Base-by-base conservation (phyloP, 2,888 invertebrate genomes). In the Mesoligia furuncula region DNA sequence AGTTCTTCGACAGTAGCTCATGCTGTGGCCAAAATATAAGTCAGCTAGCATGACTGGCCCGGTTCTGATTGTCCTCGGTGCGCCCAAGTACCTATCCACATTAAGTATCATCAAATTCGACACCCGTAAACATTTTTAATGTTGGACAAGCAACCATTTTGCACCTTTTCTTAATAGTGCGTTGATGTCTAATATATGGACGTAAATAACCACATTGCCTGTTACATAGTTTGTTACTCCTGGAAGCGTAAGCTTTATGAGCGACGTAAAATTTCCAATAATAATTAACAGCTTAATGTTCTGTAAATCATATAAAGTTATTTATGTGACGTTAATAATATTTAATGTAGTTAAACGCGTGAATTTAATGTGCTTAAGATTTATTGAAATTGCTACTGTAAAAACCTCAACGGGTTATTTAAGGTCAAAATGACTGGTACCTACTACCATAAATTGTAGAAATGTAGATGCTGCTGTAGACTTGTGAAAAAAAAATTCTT, bases 141-240 rank as follows among this genome's bases (percentile, higher is more conserved):
- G n/a, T 57, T 5, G 11, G n/a, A 4, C n/a, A 13, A 57, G 20
- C 42, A 20, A n/a, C 31, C 13, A 74, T 74, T 17, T 74, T n/a
- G n/a, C 59, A 57, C 61, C 59, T 79, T 54, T 45, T 8, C 13
- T 1, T 17, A 31, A 11, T 5, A 15, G 9, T 39, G 39, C 76
- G 76, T 80, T 64, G 66, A 75, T 45, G 68, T 64, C 81, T 81
- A 74, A 77, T 73, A 1, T 67, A 77, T 39, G 42, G 36, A 17
- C 36, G 0, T 27, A 24, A 59, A 20, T 17, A 20, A 59, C 36
- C 17, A 24, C 8, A 51, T 51, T 57, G 27, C 24, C 24, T 36
- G 20, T 45, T 42, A 65, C 36, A 59, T 31, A 62, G 48, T 81
- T 24, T 27, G 5, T 48, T 45, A 39, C 31, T 27, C 48, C 6